Evolutionary conservation across 2,888 invertebrate genomes (phyloP), one percentile per base, ranked within the genome.

Genomic region (Hybos culiciformis): DNA sequence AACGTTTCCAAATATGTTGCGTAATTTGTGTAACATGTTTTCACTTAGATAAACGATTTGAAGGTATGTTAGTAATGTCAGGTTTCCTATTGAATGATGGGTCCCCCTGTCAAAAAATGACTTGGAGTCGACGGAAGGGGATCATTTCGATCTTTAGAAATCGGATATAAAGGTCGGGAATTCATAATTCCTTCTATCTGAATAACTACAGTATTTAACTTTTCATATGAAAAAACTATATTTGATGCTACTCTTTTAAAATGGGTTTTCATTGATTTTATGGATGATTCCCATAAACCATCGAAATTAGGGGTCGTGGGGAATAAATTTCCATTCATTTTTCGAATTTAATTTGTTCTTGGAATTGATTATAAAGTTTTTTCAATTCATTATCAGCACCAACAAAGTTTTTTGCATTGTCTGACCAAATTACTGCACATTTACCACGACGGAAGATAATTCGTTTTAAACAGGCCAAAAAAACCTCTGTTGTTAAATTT

Each of bases 311-410:
- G 24, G 24, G 24, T 17, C 23, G n/a, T 20, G 24, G 15, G 50
- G 48, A 8, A 42, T 42, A n/a, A 29, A 21, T 17, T 41, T 18
- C 23, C 41, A 41, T 5, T 44, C 32, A 19, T 38, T n/a, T 17
- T 17, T 38, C 38, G 20, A 23, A 23, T 6, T 17, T n/a, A 4
- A 23, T n/a, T 23, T 38, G 38, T 8, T 4, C 20, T 23, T 38
- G n/a, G 38, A 38, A 38, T 15, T 23, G 14, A 14, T 38, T 24
- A 8, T 24, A 8, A 7, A 29, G 4, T 2, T 40, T 23, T 4
- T 31, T 3, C 2, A 40, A 5, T 40, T 40, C n/a, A 4, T 12
- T 18, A 5, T 20, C 19, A 21, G 46, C 32, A 11, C 46, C 41
- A 39, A 41, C 15, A 32, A 46, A 43, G 12, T 41, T 38, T 3